Conservation (phyloP, 92 coral and sea anemone species). For the Montipora capitata region DNA sequence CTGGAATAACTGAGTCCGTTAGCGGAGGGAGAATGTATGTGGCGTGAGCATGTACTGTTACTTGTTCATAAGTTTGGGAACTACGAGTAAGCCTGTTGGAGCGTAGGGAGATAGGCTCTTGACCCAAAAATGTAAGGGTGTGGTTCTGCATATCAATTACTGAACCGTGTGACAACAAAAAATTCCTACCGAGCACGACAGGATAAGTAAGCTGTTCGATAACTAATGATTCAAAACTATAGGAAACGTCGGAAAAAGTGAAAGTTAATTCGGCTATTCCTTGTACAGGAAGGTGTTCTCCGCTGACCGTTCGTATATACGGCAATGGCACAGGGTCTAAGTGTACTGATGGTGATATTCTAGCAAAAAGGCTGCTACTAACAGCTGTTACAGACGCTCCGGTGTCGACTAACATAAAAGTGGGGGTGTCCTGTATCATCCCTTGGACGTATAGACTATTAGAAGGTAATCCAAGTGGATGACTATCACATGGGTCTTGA, state of each 20-base stretch:
- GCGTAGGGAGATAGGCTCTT: not conserved
- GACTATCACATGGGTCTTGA: not conserved
- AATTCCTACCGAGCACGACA: slow-evolving; percentile 67
- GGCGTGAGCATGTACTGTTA: slow-evolving; percentile 52
- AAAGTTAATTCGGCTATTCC: not conserved
- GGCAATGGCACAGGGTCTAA: not conserved
- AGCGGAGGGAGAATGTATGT: slow-evolving; percentile 62
- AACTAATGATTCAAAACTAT: slow-evolving; percentile 21
- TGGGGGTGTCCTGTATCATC: not conserved
- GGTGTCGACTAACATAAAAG: too few species aligned
- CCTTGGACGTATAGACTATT: not conserved
- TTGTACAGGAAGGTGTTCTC: slow-evolving; percentile 21
- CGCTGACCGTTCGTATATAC: slow-evolving; percentile 62
- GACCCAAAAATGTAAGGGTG: not conserved
- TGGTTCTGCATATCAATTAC: slow-evolving; percentile 19
- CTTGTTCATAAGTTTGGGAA: slow-evolving; percentile 22
- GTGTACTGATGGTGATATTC: not conserved
- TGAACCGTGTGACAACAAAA: slow-evolving; percentile 37
- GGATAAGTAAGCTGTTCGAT: slow-evolving; percentile 13
- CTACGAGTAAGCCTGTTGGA: not conserved
- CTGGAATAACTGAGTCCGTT: not conserved
- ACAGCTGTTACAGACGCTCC: slow-evolving; percentile 28
- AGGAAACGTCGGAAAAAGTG: not conserved
- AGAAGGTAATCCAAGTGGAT: not conserved
- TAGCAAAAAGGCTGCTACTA: not conserved